Conservation (phyloP, 1,140 invertebrate genomes). For the Micrasema minimum region DNA sequence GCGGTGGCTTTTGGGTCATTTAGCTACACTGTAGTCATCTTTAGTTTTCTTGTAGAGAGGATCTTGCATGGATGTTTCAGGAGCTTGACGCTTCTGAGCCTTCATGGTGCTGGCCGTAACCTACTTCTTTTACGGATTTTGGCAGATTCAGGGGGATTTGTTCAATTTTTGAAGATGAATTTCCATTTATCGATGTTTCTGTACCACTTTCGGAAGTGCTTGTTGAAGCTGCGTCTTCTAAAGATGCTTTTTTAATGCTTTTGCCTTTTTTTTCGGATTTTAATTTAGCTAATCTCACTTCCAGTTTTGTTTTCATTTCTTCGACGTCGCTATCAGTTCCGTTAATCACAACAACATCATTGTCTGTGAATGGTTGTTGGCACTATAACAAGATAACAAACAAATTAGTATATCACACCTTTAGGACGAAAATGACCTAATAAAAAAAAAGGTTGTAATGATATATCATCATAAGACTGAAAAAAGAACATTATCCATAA, state of each 20-base stretch:
- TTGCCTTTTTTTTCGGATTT: slow-evolving; percentile 80
- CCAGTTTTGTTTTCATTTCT: slow-evolving; percentile 73
- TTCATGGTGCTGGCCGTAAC: slow-evolving; percentile 53
- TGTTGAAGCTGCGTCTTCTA: slow-evolving; percentile 44
- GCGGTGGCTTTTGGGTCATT: slow-evolving; percentile 90
- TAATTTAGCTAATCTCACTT: slow-evolving; percentile 70
- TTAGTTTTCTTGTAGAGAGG: slow-evolving; percentile 82
- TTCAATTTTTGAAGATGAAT: slow-evolving; percentile 22
- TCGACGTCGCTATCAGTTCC: slow-evolving; percentile 83
- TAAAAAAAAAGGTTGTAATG: no score
- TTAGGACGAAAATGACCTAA: no score
- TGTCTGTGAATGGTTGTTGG: slow-evolving; percentile 77
- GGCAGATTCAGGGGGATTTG: slow-evolving; percentile 60
- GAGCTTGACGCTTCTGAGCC: slow-evolving; percentile 60
- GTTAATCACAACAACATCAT: slow-evolving; percentile 90
- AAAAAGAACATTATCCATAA: no score
- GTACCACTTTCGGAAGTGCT: no score
- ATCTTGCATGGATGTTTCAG: slow-evolving; percentile 65
- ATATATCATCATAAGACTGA: no score
- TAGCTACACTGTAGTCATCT: slow-evolving; percentile 85
- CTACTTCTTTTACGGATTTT: slow-evolving; percentile 52
- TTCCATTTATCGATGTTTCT: no score
- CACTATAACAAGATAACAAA: slow-evolving; percentile 70
- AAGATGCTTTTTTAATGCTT: slow-evolving; percentile 52
- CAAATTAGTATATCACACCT: neutral